Evolutionary conservation across 2,888 invertebrate genomes (phyloP).

Genomic region (Corythucha ciliata): DNA sequence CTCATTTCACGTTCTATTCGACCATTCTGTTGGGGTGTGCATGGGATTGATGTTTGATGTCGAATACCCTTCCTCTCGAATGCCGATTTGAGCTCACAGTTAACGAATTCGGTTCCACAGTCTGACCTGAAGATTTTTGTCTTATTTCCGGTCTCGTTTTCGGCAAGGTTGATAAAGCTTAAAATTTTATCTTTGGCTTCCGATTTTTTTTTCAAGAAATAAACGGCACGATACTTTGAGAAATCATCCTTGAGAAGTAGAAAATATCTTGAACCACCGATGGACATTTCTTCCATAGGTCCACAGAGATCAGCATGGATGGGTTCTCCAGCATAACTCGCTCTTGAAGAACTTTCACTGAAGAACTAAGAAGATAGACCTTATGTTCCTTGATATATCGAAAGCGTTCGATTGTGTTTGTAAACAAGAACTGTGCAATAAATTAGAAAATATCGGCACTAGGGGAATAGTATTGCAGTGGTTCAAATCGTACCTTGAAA

Average conservation of each 20-base stretch:
- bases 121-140: neutral
- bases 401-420: too few relatives aligned
- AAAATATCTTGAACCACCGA: too few relatives aligned
- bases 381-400: too few relatives aligned
- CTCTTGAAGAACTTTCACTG: conserved; percentile 6
- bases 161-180: too few relatives aligned
- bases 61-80: neutral
- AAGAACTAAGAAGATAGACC: conserved; percentile 11
- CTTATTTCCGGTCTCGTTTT: conserved; percentile 8
- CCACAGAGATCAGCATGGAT: conserved; percentile 16
- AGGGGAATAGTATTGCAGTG: too few relatives aligned
- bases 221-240: too few relatives aligned
- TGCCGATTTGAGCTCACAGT: neutral
- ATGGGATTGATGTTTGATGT: conserved; percentile 12
- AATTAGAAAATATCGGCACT: too few relatives aligned
- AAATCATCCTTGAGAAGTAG: too few relatives aligned
- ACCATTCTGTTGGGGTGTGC: conserved; percentile 12
- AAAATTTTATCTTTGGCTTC: too few relatives aligned
- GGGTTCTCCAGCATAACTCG: conserved; percentile 4
- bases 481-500: too few relatives aligned
- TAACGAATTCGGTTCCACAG: conserved; percentile 5
- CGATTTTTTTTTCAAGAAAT: too few relatives aligned
- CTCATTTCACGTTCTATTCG: conserved; percentile 15
- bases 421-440: too few relatives aligned
- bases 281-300: conserved; percentile 13